Percentiles rank a stretch among this genome's conserved stretches.
Evolutionary conservation across 2,113 vertebrate genomes (phyloP).

Genomic region (Myiagra hebetior): DNA sequence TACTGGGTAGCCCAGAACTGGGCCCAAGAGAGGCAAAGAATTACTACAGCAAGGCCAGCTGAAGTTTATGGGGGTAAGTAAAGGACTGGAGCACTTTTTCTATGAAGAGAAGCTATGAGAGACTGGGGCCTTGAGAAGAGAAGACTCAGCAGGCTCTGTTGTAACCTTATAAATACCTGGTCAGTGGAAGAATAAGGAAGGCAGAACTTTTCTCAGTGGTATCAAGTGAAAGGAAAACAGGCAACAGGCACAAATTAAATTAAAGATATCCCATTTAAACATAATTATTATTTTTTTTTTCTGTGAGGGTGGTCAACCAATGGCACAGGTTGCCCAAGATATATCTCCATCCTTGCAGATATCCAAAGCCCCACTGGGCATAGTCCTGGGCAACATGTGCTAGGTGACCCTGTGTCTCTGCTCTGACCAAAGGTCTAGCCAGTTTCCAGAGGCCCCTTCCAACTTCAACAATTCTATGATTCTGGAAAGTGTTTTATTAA

Average conservation of each 20-base stretch:
- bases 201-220: neutral
- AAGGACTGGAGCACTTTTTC: neutral
- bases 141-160: neutral
- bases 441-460: neutral
- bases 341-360: neutral
- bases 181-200: neutral
- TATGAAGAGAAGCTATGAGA: neutral
- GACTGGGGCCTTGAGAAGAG: neutral
- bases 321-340: neutral
- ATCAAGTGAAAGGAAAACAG: neutral
- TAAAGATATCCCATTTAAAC: neutral
- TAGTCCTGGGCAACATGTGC: neutral
- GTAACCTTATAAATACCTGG: neutral
- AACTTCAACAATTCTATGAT: neutral
- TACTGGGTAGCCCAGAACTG: neutral
- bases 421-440: neutral
- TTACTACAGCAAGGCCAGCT: neutral
- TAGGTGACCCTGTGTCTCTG: neutral
- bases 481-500: neutral
- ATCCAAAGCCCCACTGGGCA: neutral
- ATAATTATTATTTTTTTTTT: neutral
- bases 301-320: neutral
- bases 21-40: neutral
- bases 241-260: neutral
- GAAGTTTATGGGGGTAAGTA: neutral